A percentile compares a stretch with the other conserved stretches of the same genome.
phyloP scores from a whole-genome alignment of 2,113 vertebrate genomes.

The Rhynchomys soricoides region DNA sequence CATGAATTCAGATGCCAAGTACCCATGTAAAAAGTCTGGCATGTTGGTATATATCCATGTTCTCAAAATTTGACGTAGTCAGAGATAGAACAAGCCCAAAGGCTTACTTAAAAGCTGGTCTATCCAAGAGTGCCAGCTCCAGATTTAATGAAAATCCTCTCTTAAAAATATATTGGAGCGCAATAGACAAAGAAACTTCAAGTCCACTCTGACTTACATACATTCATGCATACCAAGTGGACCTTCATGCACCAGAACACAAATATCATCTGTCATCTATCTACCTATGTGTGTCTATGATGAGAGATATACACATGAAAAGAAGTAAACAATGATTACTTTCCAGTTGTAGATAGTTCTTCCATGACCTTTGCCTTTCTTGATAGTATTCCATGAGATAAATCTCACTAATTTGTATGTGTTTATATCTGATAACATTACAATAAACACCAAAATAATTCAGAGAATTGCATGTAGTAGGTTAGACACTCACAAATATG shows the following conservation, averaged over 20 bases:
- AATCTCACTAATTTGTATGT: background rate
- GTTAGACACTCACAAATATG: too few species aligned
- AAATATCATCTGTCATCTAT: background rate
- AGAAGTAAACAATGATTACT: background rate
- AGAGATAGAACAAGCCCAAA: background rate
- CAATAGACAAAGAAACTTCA: background rate
- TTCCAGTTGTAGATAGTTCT: background rate
- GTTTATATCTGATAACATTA: background rate
- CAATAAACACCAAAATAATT: background rate
- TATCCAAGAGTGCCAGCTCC: background rate
- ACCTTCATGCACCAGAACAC: background rate
- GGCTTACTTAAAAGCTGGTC: background rate
- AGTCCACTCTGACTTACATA: background rate
- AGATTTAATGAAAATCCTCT: background rate
- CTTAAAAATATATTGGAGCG: background rate
- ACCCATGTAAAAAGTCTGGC: background rate
- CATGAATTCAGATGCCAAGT: background rate
- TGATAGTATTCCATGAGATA: background rate
- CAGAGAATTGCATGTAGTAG: background rate
- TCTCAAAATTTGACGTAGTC: background rate
- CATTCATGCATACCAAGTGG: fast-evolving
- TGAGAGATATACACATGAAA: background rate
- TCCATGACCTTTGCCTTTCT: background rate
- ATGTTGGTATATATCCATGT: background rate
- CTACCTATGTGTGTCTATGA: background rate